phyloP scores from a whole-genome alignment of 30 jellyfish, hydroid and myxozoan species.

The Aurelia aurita region DNA sequence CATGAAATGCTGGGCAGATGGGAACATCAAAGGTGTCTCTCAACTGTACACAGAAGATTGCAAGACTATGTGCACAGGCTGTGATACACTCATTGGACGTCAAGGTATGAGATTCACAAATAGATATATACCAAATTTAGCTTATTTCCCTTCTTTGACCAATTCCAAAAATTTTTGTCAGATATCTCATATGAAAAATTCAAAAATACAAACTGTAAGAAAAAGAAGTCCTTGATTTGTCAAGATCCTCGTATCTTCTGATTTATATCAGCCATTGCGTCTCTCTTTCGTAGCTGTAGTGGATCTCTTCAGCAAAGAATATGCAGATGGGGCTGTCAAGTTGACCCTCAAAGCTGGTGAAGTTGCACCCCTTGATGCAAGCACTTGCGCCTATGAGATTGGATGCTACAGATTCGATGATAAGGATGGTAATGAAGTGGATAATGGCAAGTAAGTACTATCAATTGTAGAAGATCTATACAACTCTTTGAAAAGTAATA shows the following conservation, averaged over 20 bases:
- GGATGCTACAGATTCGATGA: slow-evolving; percentile 53
- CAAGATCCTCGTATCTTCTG: no score
- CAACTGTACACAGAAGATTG: slow-evolving; percentile 71
- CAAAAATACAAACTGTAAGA: no score
- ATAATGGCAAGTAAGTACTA: slow-evolving; percentile 64
- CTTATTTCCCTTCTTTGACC: no score
- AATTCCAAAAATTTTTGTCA: no score
- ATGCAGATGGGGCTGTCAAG: slow-evolving; percentile 51
- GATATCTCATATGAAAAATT: no score
- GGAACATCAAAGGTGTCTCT: slow-evolving; percentile 45
- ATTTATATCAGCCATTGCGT: no score
- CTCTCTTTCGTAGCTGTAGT: slow-evolving; percentile 9
- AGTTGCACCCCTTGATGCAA: slow-evolving; percentile 49
- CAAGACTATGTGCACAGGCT: slow-evolving; percentile 74
- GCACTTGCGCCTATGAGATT: slow-evolving; percentile 37
- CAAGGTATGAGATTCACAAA: slow-evolving; percentile 23
- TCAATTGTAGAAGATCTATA: no score
- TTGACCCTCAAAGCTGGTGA: slow-evolving; percentile 29
- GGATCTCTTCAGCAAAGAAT: slow-evolving; percentile 23
- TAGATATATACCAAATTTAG: no score
- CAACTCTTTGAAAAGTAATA: no score
- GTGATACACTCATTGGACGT: slow-evolving; percentile 62
- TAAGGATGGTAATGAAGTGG: slow-evolving; percentile 47
- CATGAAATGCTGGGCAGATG: slow-evolving; percentile 54
- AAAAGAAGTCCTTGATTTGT: no score